phyloP scores from a whole-genome alignment of 2,797 vertebrate genomes.

The Argentina silus region DNA sequence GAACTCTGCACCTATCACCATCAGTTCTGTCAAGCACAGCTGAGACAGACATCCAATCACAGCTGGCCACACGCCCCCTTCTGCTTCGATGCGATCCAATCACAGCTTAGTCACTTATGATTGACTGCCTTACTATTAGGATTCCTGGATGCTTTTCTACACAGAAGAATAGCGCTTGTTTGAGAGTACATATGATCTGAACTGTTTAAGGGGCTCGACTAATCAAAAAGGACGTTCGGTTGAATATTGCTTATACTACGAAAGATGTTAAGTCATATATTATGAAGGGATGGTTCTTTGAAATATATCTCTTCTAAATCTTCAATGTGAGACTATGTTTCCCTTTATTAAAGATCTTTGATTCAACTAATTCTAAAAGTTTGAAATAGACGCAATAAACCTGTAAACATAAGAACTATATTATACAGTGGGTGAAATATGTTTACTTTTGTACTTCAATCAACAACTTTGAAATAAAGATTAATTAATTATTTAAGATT shows the following conservation, averaged over 20 bases:
- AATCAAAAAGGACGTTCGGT: no score
- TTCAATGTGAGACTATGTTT: constrained; percentile 23
- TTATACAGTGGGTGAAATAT: not conserved
- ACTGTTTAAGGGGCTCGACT: no score
- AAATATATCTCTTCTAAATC: constrained; percentile 22
- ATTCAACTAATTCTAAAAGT: not conserved
- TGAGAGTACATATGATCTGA: no score
- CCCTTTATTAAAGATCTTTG: not conserved
- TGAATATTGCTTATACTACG: no score
- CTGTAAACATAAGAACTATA: not conserved
- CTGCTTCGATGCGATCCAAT: not conserved
- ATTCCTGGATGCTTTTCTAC: not conserved
- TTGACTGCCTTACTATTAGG: not conserved
- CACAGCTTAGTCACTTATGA: not conserved
- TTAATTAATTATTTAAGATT: not conserved
- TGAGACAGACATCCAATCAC: constrained; percentile 38
- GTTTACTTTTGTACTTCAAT: constrained; percentile 39
- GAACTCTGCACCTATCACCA: constrained; percentile 63
- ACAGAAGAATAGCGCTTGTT: no score
- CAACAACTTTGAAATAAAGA: constrained; percentile 58
- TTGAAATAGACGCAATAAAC: not conserved
- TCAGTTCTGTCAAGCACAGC: constrained; percentile 70
- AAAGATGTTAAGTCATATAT: not conserved
- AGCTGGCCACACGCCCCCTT: not conserved
- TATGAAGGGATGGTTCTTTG: constrained; percentile 11